Base-by-base conservation (phyloP, 2,888 invertebrate species). In the Lepidocyrtinus sp. region DNA sequence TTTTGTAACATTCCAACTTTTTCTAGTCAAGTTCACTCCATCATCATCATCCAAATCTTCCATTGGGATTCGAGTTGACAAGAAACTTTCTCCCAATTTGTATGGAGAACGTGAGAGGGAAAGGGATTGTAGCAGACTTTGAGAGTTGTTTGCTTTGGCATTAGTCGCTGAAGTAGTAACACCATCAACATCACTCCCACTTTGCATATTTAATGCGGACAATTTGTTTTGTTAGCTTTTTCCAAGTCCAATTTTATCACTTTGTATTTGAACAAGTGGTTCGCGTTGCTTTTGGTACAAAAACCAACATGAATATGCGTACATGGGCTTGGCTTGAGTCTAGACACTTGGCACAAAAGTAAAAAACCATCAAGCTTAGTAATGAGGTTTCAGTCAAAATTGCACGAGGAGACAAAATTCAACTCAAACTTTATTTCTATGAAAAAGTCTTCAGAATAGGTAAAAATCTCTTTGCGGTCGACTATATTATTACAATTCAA, bases 51-150 rank as follows among this genome's bases (percentile, higher is more conserved):
- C 45, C n/a, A n/a, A n/a, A 65, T 61, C 19, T 21, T 0, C 65
- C 22, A 22, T 15, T 25, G 22, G 21, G 19, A 12, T 59, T 61
- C 22, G 21, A 61, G 36, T 45, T 45, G 61, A 27, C 61, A 68
- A 61, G 62, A 45, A 75, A 75, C 75, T 75, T 75, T 75, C 75
- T 69, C 75, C 59, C 27, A 25, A 61, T 70, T 70, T 70, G 21
- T 61, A 27, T 59, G 70, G 26, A 25, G 59, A 27, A 68, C 50
- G 50, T 19, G 65, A 24, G 21, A 63, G 22, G 75, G 63, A 27
- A 65, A 50, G 63, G 25, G 68, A 75, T 21, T 68, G 69, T 26
- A 75, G 24, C 62, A 50, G 15, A 50, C 36, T 24, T 7, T 27
- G 26, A 12, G 5, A 36, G 15, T 46, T 75, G 69, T 75, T 75